Conservation (phyloP, 1,140 invertebrate genomes). For the Anagrus nilaparvatae region DNA sequence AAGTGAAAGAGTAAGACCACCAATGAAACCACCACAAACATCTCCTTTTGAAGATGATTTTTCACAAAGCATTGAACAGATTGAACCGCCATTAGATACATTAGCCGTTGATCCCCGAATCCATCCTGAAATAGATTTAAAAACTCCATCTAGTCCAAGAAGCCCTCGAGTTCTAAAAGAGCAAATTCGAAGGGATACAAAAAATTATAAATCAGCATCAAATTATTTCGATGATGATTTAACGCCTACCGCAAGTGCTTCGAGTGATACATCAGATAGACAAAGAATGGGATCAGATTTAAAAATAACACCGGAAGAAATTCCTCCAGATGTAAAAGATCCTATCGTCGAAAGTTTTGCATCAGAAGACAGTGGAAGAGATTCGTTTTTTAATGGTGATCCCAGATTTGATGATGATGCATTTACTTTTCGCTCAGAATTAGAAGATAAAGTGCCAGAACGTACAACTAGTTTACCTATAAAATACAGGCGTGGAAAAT, state of each 20-base stretch:
- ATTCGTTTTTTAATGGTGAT: constrained; percentile 35
- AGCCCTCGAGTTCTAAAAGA: constrained; percentile 35
- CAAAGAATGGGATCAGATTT: constrained; percentile 29
- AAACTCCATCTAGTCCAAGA: constrained; percentile 31
- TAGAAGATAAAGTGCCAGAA: constrained; percentile 36
- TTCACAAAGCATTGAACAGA: constrained; percentile 36
- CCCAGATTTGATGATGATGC: constrained; percentile 35
- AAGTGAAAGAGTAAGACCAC: constrained; percentile 19
- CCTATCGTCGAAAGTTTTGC: constrained; percentile 20
- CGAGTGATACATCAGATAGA: constrained; percentile 32
- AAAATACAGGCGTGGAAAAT: constrained; percentile 37
- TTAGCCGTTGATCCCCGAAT: constrained; percentile 30
- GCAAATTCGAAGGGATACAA: constrained; percentile 22
- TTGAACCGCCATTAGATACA: constrained; percentile 20
- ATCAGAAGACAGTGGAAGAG: constrained; percentile 26
- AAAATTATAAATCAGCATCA: constrained; percentile 27
- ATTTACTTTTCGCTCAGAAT: constrained; percentile 34
- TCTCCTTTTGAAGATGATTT: constrained; percentile 65
- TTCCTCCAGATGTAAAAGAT: constrained; percentile 24
- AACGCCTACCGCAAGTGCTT: constrained; percentile 43
- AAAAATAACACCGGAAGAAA: constrained; percentile 34
- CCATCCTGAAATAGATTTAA: constrained; percentile 26
- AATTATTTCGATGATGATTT: constrained; percentile 64
- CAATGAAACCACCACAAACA: constrained; percentile 39
- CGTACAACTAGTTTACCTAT: constrained; percentile 28